A percentile compares a stretch with the other conserved stretches of the same genome.
phyloP scores from a whole-genome alignment of 1,140 invertebrate genomes.

The Drosophila parabipectinata region DNA sequence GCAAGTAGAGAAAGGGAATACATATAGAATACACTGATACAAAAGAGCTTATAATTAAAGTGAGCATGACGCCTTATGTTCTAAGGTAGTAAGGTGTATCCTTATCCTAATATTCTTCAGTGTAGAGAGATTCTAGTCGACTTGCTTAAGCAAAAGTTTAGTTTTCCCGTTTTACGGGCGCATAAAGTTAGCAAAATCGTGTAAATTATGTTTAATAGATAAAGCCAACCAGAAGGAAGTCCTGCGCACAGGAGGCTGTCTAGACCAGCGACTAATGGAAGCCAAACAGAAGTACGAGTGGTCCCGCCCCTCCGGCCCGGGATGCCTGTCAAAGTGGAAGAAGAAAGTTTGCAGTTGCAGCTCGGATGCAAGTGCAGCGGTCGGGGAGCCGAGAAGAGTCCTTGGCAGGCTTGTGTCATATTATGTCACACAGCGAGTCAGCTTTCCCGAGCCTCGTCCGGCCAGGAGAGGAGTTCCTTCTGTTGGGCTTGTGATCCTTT shows the following conservation, averaged over 20 bases:
- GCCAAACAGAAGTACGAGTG: not conserved
- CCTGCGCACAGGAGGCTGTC: conserved; percentile 39
- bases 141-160: conserved; percentile 45
- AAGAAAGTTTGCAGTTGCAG: conserved; percentile 26
- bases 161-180: conserved; percentile 11
- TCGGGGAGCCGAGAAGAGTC: conserved; percentile 31
- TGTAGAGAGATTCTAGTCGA: conserved; percentile 4
- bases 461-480: conserved; percentile 28
- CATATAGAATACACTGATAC: conserved; percentile 13
- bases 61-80: no score
- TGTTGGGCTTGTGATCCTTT: conserved; percentile 31
- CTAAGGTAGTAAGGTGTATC: no score
- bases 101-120: not conserved
- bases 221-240: conserved; percentile 44
- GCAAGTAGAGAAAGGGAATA: conserved; percentile 41
- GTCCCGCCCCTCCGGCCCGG: not conserved
- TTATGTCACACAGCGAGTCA: conserved; percentile 32
- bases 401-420: conserved; percentile 43
- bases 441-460: not conserved
- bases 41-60: not conserved
- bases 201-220: conserved; percentile 82
- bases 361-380: conserved; percentile 19
- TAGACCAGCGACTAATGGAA: conserved; percentile 58
- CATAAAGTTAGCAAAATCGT: conserved; percentile 75
- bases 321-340: conserved; percentile 8